phyloP scores from a whole-genome alignment of 2,797 vertebrate species.

The Sus cebifrons region DNA sequence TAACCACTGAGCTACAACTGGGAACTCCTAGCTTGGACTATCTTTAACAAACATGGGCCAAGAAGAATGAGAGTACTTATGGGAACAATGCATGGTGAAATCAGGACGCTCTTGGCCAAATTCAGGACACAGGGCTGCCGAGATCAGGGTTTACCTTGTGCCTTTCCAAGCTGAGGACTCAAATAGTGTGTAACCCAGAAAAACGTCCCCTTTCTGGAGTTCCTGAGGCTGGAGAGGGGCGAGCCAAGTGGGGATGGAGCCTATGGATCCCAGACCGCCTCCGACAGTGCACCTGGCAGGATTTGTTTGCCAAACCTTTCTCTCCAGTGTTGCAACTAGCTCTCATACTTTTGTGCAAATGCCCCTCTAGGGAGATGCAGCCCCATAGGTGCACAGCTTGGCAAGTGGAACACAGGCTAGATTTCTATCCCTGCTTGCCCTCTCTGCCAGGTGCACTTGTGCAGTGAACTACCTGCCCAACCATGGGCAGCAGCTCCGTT shows the following conservation, averaged over 20 bases:
- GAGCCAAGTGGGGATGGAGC: neutral
- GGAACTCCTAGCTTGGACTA: neutral
- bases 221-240: neutral
- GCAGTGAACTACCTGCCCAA: neutral
- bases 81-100: slow-evolving; percentile 53
- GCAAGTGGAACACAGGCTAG: neutral
- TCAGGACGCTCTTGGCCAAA: slow-evolving; percentile 77
- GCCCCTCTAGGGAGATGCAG: neutral
- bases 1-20: no score
- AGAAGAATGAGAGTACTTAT: slow-evolving; percentile 54
- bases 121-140: slow-evolving; percentile 72
- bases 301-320: slow-evolving; percentile 9
- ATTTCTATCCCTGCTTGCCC: neutral
- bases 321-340: slow-evolving; percentile 30
- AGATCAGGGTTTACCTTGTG: slow-evolving; percentile 68
- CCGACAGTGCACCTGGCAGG: slow-evolving; percentile 9
- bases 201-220: slow-evolving; percentile 66
- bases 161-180: slow-evolving; percentile 69
- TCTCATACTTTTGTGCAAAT: neutral
- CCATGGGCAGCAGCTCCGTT: neutral
- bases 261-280: slow-evolving; percentile 16
- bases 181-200: slow-evolving; percentile 76
- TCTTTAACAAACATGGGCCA: slow-evolving; percentile 64
- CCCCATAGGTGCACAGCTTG: neutral
- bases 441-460: neutral